phyloP scores from a whole-genome alignment of 1,140 invertebrate genomes.

The Coelopa frigida region DNA sequence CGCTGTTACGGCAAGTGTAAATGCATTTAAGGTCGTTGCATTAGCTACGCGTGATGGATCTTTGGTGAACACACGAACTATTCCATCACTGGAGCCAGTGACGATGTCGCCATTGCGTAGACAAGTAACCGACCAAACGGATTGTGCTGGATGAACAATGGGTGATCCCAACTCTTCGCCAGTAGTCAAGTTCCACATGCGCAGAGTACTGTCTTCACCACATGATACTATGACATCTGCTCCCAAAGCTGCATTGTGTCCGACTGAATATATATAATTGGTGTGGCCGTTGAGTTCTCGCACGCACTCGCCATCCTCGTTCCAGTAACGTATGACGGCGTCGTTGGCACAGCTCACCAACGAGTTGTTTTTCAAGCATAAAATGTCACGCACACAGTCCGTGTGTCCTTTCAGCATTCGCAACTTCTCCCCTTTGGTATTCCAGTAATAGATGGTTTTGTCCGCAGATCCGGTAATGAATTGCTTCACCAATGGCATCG shows the following conservation, averaged over 20 bases:
- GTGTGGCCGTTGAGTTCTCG: constrained; percentile 72
- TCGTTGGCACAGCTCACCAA: constrained; percentile 91
- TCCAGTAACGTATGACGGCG: constrained; percentile 76
- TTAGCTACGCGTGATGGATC: constrained; percentile 61
- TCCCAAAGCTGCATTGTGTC: constrained; percentile 51
- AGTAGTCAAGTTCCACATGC: constrained; percentile 64
- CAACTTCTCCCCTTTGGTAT: constrained; percentile 48
- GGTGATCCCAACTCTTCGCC: constrained; percentile 49
- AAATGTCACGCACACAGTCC: constrained; percentile 81
- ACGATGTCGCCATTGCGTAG: constrained; percentile 83
- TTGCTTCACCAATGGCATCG: constrained; percentile 48
- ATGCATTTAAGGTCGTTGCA: constrained; percentile 54
- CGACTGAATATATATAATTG: constrained; percentile 64
- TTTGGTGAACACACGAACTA: constrained; percentile 76
- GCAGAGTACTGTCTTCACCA: constrained; percentile 82
- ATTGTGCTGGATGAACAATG: constrained; percentile 73
- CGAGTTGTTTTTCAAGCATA: constrained; percentile 57
- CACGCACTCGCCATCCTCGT: constrained; percentile 67
- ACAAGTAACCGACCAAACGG: constrained; percentile 80
- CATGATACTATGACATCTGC: constrained; percentile 62
- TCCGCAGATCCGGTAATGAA: constrained; percentile 87
- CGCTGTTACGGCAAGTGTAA: constrained; percentile 62
- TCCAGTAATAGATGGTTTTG: constrained; percentile 82
- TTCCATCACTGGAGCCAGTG: constrained; percentile 80
- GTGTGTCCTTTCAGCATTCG: constrained; percentile 62